phyloP scores from a whole-genome alignment of 1,140 invertebrate species.

The Drosophila arawakana region DNA sequence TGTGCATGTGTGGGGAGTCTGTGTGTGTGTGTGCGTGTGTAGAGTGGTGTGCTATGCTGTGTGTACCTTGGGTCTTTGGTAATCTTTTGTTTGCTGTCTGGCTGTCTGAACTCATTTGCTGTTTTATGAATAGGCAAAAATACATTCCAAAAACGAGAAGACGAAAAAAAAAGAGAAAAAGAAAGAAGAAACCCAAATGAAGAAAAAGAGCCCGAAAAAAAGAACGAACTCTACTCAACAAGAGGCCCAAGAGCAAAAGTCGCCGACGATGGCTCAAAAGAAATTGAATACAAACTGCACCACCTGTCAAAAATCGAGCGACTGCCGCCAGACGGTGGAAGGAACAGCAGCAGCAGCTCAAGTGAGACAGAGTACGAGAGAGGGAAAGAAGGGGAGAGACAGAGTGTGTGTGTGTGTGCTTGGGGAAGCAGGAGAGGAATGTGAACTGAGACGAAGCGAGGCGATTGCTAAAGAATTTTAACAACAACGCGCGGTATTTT shows the following conservation, averaged over 20 bases:
- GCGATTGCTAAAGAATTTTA: conserved; percentile 79
- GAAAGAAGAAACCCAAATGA: conserved; percentile 27
- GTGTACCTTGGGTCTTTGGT: conserved; percentile 28
- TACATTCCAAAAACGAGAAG: conserved; percentile 49
- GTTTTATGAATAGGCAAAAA: conserved; percentile 83
- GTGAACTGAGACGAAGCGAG: conserved; percentile 34
- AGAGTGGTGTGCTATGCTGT: not conserved
- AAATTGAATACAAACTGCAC: conserved; percentile 82
- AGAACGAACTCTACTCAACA: conserved; percentile 9
- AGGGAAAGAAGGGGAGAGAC: not conserved
- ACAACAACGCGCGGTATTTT: conserved; percentile 80
- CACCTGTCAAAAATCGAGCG: conserved; percentile 83
- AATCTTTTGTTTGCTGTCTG: conserved; percentile 68
- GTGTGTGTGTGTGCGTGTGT: not conserved
- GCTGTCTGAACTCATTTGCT: conserved; percentile 75
- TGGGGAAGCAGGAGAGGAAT: not conserved
- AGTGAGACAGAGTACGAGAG: conserved; percentile 29
- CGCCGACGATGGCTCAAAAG: conserved; percentile 62
- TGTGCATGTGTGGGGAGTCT: conserved; percentile 27
- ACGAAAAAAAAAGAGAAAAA: conserved; percentile 3
- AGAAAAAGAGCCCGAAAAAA: conserved; percentile 28
- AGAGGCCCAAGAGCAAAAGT: conserved; percentile 74
- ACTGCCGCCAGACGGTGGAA: conserved; percentile 53
- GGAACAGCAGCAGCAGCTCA: conserved; percentile 43
- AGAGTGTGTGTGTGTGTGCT: not conserved